A percentile compares a stretch with the other conserved stretches of the same genome.
Evolutionary conservation across 2,888 invertebrate genomes (phyloP).

Genomic region (Cancer borealis): DNA sequence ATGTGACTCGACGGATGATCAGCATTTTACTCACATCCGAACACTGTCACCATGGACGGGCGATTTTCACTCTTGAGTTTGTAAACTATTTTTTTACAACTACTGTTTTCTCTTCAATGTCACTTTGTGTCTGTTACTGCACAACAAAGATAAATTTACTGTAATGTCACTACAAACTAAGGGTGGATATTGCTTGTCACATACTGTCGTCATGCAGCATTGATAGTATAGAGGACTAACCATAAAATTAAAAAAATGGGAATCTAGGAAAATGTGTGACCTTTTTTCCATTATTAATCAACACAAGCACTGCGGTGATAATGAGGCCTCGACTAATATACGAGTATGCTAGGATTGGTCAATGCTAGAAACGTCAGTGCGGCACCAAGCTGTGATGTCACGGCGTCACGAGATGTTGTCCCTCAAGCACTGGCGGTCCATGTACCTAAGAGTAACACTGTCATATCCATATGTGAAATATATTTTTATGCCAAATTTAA

Average conservation of each 20-base stretch:
- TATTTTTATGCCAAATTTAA: conserved; percentile 58
- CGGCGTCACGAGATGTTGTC: conserved; percentile 58
- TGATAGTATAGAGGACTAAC: conserved; percentile 62
- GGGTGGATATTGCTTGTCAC: conserved; percentile 68
- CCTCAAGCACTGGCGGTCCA: conserved; percentile 25
- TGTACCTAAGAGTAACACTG: conserved; percentile 47
- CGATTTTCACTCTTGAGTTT: conserved; percentile 64
- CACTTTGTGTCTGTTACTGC: conserved; percentile 25
- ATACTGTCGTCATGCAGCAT: conserved; percentile 56
- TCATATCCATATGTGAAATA: conserved; percentile 48
- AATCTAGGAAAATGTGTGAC: conserved; percentile 47
- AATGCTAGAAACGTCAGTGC: conserved; percentile 7
- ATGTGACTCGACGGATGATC: conserved; percentile 43
- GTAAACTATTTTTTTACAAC: conserved; percentile 55
- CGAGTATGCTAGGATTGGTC: background rate
- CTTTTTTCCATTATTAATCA: conserved; percentile 57
- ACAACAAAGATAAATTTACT: conserved; percentile 47
- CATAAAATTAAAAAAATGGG: conserved; percentile 46
- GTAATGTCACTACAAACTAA: conserved; percentile 63
- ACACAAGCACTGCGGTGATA: conserved; percentile 53
- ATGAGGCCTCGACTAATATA: conserved; percentile 53
- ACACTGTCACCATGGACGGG: conserved; percentile 55
- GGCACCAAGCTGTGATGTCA: conserved; percentile 30
- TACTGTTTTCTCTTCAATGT: conserved; percentile 34
- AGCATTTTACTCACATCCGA: conserved; percentile 27